Evolutionary conservation across 1,140 invertebrate genomes (phyloP).

Genomic region (Cherax quadricarinatus): DNA sequence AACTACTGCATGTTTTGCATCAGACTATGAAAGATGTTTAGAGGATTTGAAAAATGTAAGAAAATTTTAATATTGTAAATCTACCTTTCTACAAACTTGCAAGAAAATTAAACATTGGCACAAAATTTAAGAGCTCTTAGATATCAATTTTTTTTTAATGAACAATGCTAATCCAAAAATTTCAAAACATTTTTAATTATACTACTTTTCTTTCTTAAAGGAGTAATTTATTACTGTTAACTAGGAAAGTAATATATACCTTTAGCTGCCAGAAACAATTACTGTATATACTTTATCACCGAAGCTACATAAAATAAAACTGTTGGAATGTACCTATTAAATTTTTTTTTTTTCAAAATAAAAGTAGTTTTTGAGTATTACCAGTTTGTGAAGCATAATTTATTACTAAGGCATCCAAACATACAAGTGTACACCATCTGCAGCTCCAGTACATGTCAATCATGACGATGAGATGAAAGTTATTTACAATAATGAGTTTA

Average conservation of each 20-base stretch:
- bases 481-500: slow-evolving; percentile 44
- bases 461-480: slow-evolving; percentile 52
- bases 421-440: slow-evolving; percentile 6
- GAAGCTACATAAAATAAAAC: background rate
- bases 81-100: background rate
- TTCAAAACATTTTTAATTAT: slow-evolving; percentile 3
- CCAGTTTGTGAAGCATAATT: slow-evolving; percentile 16
- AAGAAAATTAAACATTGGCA: background rate
- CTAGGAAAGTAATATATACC: background rate
- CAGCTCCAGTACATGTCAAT: slow-evolving; percentile 59
- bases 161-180: background rate
- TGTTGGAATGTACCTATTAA: slow-evolving; percentile 26
- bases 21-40: background rate
- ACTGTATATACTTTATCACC: background rate
- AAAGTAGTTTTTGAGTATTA: slow-evolving; percentile 24
- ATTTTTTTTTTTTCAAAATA: background rate
- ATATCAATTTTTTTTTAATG: background rate
- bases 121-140: background rate
- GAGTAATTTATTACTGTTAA: background rate
- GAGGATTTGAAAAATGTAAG: background rate
- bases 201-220: background rate
- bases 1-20: background rate
- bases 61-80: background rate
- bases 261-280: background rate
- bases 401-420: slow-evolving; percentile 16